Base-by-base conservation (phyloP, 2,797 vertebrate species). In the Zonotrichia albicollis region DNA sequence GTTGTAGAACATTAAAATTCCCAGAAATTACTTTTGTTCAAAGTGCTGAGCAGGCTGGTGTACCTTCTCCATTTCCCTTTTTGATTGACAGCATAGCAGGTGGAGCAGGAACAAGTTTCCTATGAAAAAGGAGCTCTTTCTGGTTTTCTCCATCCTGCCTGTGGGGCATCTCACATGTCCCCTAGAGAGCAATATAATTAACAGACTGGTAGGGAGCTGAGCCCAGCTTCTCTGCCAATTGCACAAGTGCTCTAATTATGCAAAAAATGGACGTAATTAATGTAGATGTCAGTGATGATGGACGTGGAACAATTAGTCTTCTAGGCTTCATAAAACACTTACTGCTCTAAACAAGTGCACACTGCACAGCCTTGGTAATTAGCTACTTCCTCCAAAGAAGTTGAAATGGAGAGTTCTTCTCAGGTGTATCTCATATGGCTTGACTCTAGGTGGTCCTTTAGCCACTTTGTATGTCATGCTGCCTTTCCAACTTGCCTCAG, bases 241-340 rank as follows among this genome's bases (percentile, higher is more conserved):
- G 60, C 78, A 90, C 51, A 60, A 90, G 71, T 42, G 55, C 64
- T 90, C 67, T 66, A 93, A 95, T 93, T 94, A 94, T 79, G 77
- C 60, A 90, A 86, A 90, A 92, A 88, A 38, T 6, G 25, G 89
- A 76, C 5, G 0, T 93, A 95, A 96, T 94, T 93, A 87, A 96
- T 92, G 55, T 73, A 93, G 86, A 84, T 92, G 90, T 94, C 94
- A 93, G 80, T 2, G 5, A 71, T 93, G 86, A 95, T 66, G 84
- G 90, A 94, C 95, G 82, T 6, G 34, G 61, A 90, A 48, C 78
- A 89, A 92, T 93, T 90, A 95, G 66, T n/a, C 26, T 88, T 84
- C 73, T 43, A 58, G 57, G 84, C 74, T 90, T 48, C 58, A 11
- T 20, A 48, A 94, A 90, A 87, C 48, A 48, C 42, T 53, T 45